These are phyloP conservation scores for Spheniscus humboldti DNA, from an alignment of 2,797 vertebrate genomes.

Conservation along the genomic window DNA sequence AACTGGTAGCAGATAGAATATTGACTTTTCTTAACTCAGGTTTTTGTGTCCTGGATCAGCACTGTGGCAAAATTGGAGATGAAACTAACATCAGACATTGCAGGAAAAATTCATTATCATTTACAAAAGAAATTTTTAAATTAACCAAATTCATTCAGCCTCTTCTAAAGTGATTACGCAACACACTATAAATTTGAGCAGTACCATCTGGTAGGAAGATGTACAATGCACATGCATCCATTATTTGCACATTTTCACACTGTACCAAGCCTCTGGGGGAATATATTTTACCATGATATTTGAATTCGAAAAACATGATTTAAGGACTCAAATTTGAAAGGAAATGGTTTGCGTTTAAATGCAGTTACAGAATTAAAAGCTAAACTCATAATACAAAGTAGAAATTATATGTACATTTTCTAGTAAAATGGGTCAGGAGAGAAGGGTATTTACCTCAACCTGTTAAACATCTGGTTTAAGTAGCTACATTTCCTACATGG, in stretches of 20 bases:
- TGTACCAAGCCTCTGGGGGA: slow-evolving; percentile 13
- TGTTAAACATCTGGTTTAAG: background rate
- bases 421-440: background rate
- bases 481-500: background rate
- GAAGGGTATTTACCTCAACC: background rate
- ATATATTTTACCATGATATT: slow-evolving; percentile 33
- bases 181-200: slow-evolving; percentile 24
- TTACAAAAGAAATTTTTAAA: slow-evolving; percentile 19
- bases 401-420: background rate
- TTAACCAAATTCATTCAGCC: background rate
- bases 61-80: background rate
- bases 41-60: background rate
- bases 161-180: slow-evolving; percentile 39
- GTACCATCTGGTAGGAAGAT: slow-evolving; percentile 40
- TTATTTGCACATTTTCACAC: slow-evolving; percentile 31
- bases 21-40: background rate
- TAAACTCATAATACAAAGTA: background rate
- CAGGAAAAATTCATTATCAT: background rate
- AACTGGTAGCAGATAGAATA: background rate
- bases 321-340: slow-evolving; percentile 21
- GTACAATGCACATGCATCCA: slow-evolving; percentile 39
- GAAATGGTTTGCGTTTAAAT: background rate
- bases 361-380: background rate
- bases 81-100: background rate
- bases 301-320: slow-evolving; percentile 43